phyloP scores from a whole-genome alignment of 2,888 invertebrate genomes.

The Bombylius discolor region DNA sequence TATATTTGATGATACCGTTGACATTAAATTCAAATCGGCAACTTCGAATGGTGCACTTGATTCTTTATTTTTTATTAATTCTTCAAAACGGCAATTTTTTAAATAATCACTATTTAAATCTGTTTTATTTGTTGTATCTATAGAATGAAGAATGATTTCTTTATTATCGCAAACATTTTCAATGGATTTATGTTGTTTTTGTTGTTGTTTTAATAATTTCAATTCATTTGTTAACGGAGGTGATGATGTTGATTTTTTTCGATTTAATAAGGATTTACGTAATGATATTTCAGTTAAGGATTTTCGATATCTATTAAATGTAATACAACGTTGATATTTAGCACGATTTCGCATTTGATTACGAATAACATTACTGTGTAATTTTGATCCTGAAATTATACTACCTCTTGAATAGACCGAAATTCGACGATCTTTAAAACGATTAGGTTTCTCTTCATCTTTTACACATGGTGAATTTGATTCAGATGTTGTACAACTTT shows the following conservation, averaged over 20 bases:
- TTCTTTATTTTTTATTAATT: slow-evolving; percentile 21
- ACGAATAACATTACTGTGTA: slow-evolving; percentile 10
- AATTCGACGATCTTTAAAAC: slow-evolving; percentile 11
- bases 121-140: background rate
- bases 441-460: background rate
- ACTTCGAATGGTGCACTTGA: slow-evolving; percentile 28
- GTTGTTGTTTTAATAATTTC: background rate
- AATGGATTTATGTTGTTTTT: background rate
- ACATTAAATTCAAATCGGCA: slow-evolving; percentile 15
- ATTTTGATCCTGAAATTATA: slow-evolving; percentile 20
- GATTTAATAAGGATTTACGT: slow-evolving; percentile 7
- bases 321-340: slow-evolving; percentile 18
- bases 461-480: slow-evolving; percentile 11
- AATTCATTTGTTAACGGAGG: background rate
- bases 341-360: slow-evolving; percentile 18
- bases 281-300: slow-evolving; percentile 8
- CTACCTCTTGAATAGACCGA: slow-evolving; percentile 20
- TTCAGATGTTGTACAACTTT: slow-evolving; percentile 12
- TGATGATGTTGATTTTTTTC: background rate
- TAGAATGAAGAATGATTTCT: background rate
- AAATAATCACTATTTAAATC: background rate
- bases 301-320: slow-evolving; percentile 19
- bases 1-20: background rate
- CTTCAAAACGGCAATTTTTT: slow-evolving; percentile 19
- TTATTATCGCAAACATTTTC: background rate